These are phyloP conservation scores for Zaprionus lineosus DNA, from an alignment of 2,888 invertebrate species.

Conservation along the genomic window DNA sequence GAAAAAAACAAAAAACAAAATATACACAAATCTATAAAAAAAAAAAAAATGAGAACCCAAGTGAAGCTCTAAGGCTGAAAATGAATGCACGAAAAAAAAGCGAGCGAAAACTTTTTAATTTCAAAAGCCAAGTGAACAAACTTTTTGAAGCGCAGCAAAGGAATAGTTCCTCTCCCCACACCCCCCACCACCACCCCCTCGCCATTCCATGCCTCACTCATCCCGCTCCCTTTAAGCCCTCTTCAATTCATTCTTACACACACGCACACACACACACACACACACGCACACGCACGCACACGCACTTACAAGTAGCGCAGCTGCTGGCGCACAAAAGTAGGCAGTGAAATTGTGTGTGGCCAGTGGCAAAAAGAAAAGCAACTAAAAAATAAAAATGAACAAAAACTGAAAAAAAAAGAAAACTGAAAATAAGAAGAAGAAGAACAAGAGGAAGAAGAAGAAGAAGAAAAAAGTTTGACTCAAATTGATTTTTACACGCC, in stretches of 20 bases:
- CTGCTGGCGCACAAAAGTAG: conserved; percentile 63
- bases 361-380: conserved; percentile 18
- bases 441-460: background rate
- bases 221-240: too few species aligned
- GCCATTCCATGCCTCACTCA: background rate
- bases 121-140: conserved; percentile 51
- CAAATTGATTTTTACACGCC: conserved; percentile 67
- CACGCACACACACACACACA: too few species aligned
- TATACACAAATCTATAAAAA: conserved; percentile 7
- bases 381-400: conserved; percentile 10
- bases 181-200: too few species aligned
- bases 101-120: conserved; percentile 59
- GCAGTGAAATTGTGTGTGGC: conserved; percentile 44
- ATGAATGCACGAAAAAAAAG: conserved; percentile 36
- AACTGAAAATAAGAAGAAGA: background rate
- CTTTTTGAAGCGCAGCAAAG: conserved; percentile 25
- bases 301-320: too few species aligned
- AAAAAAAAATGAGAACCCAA: conserved; percentile 21
- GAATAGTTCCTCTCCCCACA: conserved; percentile 25
- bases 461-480: conserved; percentile 39
- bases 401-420: background rate
- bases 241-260: too few species aligned
- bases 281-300: too few species aligned
- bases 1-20: conserved; percentile 4
- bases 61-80: conserved; percentile 46